Evolutionary conservation across 2,888 invertebrate genomes (phyloP).

Genomic region (Pollenia labialis): DNA sequence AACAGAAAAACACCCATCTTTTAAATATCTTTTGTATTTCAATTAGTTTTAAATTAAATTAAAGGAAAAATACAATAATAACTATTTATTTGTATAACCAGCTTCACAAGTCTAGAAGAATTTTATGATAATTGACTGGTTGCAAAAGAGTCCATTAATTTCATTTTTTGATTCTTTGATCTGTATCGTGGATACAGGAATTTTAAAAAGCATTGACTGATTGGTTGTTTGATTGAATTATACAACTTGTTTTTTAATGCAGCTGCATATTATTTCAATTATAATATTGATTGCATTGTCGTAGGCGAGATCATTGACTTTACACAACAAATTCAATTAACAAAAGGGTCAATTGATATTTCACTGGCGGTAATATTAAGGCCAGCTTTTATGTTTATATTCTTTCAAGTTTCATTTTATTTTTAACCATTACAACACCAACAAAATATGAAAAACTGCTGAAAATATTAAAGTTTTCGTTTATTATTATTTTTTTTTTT

Average conservation of each 20-base stretch:
- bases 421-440: background rate
- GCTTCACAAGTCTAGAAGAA: background rate
- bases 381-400: conserved; percentile 18
- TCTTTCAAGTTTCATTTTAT: background rate
- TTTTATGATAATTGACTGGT: conserved; percentile 1
- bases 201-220: conserved; percentile 16
- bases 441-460: background rate
- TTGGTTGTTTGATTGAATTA: conserved; percentile 29
- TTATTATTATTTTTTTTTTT: conserved; percentile 15
- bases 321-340: conserved; percentile 61
- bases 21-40: background rate
- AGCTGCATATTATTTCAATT: conserved; percentile 58
- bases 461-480: conserved; percentile 9
- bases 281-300: conserved; percentile 65
- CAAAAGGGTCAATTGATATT: conserved; percentile 67
- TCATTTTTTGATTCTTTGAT: conserved; percentile 8
- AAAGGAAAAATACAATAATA: background rate
- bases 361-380: conserved; percentile 32
- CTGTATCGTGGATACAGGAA: background rate
- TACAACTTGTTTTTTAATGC: background rate
- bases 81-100: background rate
- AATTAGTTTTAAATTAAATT: conserved; percentile 26
- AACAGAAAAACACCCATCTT: too few relatives aligned
- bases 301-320: conserved; percentile 65
- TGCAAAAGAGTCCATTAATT: background rate